Percentiles rank a stretch among this genome's conserved stretches.
Conservation (phyloP, 2,113 vertebrate genomes). For the Addax nasomaculatus region DNA sequence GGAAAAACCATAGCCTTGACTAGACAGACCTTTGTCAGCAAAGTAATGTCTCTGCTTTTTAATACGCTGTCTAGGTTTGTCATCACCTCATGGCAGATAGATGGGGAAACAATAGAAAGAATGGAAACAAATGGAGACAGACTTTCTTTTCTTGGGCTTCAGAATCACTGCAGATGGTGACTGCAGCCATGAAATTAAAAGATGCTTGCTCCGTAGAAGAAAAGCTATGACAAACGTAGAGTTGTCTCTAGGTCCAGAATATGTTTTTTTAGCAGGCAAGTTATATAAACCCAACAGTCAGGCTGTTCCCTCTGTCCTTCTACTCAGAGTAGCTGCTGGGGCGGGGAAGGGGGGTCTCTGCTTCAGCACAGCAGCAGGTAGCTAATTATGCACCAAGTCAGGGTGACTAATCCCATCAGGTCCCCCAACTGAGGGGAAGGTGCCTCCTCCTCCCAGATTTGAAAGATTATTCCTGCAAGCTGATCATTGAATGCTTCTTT, state of each 20-base stretch:
- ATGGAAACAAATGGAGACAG: neutral
- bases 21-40: neutral
- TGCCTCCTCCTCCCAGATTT: neutral
- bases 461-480: neutral
- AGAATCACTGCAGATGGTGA: neutral
- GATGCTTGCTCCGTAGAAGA: neutral
- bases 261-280: neutral
- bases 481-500: neutral
- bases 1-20: neutral
- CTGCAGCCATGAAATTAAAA: neutral
- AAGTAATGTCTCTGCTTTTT: neutral
- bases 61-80: neutral
- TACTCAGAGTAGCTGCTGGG: neutral
- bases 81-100: neutral
- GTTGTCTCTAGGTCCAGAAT: neutral
- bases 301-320: neutral
- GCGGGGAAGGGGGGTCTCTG: neutral
- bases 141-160: neutral
- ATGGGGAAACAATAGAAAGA: neutral
- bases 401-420: neutral
- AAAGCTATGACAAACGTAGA: neutral
- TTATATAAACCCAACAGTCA: rapidly evolving
- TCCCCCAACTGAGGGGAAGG: neutral
- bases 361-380: rapidly evolving
- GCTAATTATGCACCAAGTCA: neutral